Evolutionary conservation across 64 coral and sea anemone genomes (phyloP).

Genomic region (Acropora yongei): DNA sequence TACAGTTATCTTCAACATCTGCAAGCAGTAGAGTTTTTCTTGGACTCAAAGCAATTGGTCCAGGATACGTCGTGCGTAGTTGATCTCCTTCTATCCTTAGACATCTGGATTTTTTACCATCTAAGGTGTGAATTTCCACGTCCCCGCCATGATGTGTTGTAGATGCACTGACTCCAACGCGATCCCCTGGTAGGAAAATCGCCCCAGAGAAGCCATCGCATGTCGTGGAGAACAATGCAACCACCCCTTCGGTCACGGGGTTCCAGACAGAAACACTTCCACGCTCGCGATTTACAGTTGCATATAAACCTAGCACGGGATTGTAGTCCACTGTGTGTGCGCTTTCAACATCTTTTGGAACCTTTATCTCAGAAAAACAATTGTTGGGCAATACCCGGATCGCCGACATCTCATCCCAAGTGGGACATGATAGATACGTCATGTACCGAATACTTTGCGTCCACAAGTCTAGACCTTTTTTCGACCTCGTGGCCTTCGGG

Average conservation of each 20-base stretch:
- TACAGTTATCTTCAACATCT: neutral
- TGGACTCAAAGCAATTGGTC: constrained; percentile 48
- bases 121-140: neutral
- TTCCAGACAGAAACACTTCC: neutral
- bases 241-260: neutral
- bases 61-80: constrained; percentile 29
- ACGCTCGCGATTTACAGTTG: neutral
- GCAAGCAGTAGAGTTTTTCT: constrained; percentile 28
- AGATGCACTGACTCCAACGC: neutral
- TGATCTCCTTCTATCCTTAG: neutral
- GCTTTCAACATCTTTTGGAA: neutral
- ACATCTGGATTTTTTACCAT: neutral
- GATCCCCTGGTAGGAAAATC: neutral
- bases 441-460: too few species aligned
- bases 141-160: neutral
- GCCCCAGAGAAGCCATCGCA: neutral
- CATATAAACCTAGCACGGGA: constrained; percentile 12
- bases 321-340: constrained; percentile 2
- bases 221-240: neutral
- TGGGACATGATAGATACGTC: too few species aligned
- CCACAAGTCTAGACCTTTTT: too few species aligned
- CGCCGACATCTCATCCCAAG: neutral
- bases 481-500: too few species aligned
- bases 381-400: constrained; percentile 9
- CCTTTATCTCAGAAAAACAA: neutral